Evolutionary conservation across 2,888 invertebrate genomes (phyloP).

Genomic region (Mystacides longicornis): DNA sequence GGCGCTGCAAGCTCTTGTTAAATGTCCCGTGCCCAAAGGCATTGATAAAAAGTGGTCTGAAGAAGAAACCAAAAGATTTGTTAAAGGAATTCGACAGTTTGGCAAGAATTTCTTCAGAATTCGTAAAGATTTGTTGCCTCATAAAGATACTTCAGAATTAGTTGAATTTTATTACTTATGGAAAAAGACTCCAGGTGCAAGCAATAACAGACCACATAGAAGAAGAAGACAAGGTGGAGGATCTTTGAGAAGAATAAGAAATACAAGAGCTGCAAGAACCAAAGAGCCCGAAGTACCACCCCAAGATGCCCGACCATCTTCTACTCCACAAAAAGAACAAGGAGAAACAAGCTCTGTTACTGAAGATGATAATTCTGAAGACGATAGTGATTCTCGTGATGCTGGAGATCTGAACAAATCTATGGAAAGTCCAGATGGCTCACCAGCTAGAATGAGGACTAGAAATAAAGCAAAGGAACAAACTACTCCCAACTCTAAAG

Average conservation of each 20-base stretch:
- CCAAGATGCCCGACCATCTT: constrained; percentile 55
- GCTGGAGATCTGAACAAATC: constrained; percentile 72
- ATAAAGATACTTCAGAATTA: constrained; percentile 94
- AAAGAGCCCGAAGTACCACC: constrained; percentile 59
- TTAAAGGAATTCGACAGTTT: constrained; percentile 95
- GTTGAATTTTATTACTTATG: constrained; percentile 99
- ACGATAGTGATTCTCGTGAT: constrained; percentile 90
- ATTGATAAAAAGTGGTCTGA: constrained; percentile 98
- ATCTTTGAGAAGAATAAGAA: constrained; percentile 79
- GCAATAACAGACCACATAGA: constrained; percentile 91
- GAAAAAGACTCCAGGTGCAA: constrained; percentile 99
- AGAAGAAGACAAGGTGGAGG: constrained; percentile 82
- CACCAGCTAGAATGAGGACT: constrained; percentile 84
- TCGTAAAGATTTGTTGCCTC: constrained; percentile 89
- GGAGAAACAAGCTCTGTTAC: constrained; percentile 73
- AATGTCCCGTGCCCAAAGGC: constrained; percentile 94
- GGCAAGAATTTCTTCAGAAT: constrained; percentile 99
- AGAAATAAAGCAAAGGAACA: constrained; percentile 77
- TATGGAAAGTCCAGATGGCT: constrained; percentile 71
- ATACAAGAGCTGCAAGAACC: constrained; percentile 77
- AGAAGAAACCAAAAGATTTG: constrained; percentile 96
- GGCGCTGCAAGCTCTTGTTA: constrained; percentile 92
- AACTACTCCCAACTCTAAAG: constrained; percentile 46
- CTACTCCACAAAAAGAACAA: constrained; percentile 56
- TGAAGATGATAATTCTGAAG: constrained; percentile 89